Evolutionary conservation across 2,113 vertebrate genomes (phyloP).

Genomic region (Pomatostomus ruficeps): DNA sequence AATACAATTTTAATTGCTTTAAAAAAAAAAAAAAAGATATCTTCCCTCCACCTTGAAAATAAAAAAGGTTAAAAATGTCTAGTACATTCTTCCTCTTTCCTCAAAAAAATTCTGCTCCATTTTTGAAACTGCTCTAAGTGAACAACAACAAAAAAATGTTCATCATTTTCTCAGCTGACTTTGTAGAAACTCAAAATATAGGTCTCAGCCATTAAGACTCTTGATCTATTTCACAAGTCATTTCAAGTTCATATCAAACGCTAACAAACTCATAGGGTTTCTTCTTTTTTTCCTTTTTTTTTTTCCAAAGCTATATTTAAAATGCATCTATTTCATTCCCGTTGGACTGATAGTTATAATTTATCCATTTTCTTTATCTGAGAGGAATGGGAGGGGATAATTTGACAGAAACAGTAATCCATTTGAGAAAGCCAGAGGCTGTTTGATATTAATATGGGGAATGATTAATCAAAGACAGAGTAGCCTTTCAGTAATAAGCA

Average conservation of each 20-base stretch:
- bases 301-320: slow-evolving; percentile 42
- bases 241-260: slow-evolving; percentile 61
- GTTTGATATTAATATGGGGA: slow-evolving; percentile 67
- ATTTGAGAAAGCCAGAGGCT: slow-evolving; percentile 56
- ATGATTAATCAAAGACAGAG: slow-evolving; percentile 69
- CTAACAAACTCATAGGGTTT: slow-evolving; percentile 38
- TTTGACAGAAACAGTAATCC: slow-evolving; percentile 65
- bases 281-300: neutral
- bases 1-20: slow-evolving; percentile 42
- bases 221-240: slow-evolving; percentile 65
- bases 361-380: slow-evolving; percentile 72
- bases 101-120: slow-evolving; percentile 9
- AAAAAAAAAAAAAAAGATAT: neutral
- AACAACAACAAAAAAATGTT: slow-evolving; percentile 28
- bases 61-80: slow-evolving; percentile 39
- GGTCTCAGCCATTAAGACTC: slow-evolving; percentile 22
- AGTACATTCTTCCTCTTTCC: slow-evolving; percentile 16
- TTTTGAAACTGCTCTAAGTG: neutral
- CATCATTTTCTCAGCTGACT: neutral
- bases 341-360: slow-evolving; percentile 50
- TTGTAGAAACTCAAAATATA: slow-evolving; percentile 39
- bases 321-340: slow-evolving; percentile 39
- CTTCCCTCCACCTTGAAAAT: slow-evolving; percentile 64
- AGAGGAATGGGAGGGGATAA: slow-evolving; percentile 25
- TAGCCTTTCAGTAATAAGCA: slow-evolving; percentile 46